phyloP scores from a whole-genome alignment of 2,888 invertebrate species.

The Drosophila fungiperda region DNA sequence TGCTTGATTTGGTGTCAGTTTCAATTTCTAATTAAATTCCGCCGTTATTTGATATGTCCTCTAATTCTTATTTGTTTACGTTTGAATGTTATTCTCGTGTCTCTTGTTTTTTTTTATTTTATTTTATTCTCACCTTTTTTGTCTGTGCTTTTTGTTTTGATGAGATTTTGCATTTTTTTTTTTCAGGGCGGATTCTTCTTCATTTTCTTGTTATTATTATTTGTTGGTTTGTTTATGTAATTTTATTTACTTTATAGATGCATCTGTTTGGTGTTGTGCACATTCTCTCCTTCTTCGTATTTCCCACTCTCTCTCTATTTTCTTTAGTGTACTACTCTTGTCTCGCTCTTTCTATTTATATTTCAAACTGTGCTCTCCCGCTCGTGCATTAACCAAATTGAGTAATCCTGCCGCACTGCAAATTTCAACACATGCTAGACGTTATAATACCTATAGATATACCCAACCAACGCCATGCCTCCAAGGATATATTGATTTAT shows the following conservation, averaged over 20 bases:
- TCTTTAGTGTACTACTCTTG: not conserved
- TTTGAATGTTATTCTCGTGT: conserved; percentile 3
- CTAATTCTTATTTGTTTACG: conserved; percentile 13
- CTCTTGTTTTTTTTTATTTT: not conserved
- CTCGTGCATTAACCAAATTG: conserved; percentile 53
- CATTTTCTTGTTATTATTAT: conserved; percentile 5
- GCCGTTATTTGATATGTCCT: conserved; percentile 2
- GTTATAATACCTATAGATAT: conserved; percentile 5
- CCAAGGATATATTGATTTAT: conserved; percentile 1
- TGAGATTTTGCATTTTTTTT: conserved; percentile 24
- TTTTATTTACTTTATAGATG: conserved; percentile 44
- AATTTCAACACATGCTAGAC: conserved; percentile 58
- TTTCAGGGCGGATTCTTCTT: not conserved
- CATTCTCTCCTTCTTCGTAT: conserved; percentile 23
- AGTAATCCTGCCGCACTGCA: conserved; percentile 29
- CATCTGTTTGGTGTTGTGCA: conserved; percentile 38
- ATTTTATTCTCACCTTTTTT: not conserved
- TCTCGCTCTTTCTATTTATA: conserved; percentile 24
- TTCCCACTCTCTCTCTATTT: not conserved
- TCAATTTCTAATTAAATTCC: conserved; percentile 4
- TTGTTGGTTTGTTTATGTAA: conserved; percentile 55
- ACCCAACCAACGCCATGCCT: not conserved
- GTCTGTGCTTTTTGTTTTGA: conserved; percentile 13
- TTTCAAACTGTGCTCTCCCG: conserved; percentile 4
- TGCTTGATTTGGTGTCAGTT: not conserved